phyloP scores from a whole-genome alignment of 2,797 vertebrate genomes.

The Brotula barbata region DNA sequence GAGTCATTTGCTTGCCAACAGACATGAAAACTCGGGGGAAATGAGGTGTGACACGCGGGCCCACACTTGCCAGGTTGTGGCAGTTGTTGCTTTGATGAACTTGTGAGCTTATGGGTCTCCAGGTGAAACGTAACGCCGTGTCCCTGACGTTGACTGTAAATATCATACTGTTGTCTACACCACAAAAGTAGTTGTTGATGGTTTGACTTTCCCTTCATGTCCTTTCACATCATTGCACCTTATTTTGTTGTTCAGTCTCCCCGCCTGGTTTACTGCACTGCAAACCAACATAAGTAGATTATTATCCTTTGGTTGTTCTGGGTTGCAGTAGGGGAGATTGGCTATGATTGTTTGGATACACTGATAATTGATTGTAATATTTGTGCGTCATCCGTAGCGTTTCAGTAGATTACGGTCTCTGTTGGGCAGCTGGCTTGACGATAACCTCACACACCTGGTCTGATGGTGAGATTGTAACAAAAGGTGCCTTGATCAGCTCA shows the following conservation, averaged over 20 bases:
- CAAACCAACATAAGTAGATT: constrained; percentile 45
- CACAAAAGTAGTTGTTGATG: constrained; percentile 49
- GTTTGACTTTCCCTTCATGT: constrained; percentile 53
- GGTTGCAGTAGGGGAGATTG: constrained; percentile 48
- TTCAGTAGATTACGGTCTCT: constrained; percentile 43
- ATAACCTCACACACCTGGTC: constrained; percentile 62
- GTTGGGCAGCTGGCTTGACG: constrained; percentile 31
- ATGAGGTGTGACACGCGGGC: constrained; percentile 73
- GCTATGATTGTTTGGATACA: constrained; percentile 45
- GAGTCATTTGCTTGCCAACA: constrained; percentile 75
- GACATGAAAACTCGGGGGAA: constrained; percentile 70
- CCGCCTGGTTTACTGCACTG: constrained; percentile 35
- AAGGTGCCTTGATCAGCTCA: constrained; percentile 54
- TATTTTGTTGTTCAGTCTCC: constrained; percentile 41
- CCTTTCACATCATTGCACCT: constrained; percentile 50
- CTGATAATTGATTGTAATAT: constrained; percentile 65
- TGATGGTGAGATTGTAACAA: constrained; percentile 61
- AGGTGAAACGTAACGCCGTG: constrained; percentile 58
- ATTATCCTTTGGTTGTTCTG: constrained; percentile 44
- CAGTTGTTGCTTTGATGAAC: constrained; percentile 74
- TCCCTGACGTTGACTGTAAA: constrained; percentile 74
- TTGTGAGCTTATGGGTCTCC: constrained; percentile 63
- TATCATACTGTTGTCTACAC: constrained; percentile 61
- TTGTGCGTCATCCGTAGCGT: constrained; percentile 43
- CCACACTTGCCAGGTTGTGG: constrained; percentile 65